Evolutionary conservation across 2,113 vertebrate genomes (phyloP).

Genomic region (Amia ocellicauda): DNA sequence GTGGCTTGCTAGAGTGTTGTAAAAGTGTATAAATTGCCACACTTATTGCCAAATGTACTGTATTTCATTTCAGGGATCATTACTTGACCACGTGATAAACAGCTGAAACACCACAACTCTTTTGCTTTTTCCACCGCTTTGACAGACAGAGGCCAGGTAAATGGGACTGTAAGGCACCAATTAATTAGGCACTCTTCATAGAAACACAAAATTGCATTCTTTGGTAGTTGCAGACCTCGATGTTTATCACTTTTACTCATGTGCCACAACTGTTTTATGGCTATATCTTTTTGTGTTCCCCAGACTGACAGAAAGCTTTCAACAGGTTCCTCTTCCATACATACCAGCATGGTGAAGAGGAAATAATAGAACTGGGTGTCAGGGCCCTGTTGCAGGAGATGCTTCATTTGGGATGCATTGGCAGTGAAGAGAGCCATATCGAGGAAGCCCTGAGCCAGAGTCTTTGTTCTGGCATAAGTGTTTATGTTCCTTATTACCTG

Average conservation of each 20-base stretch:
- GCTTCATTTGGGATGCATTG: slow-evolving; percentile 44
- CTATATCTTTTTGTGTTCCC: background rate
- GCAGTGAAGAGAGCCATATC: slow-evolving; percentile 26
- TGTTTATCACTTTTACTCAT: background rate
- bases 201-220: no score
- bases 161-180: slow-evolving; percentile 9
- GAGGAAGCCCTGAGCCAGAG: slow-evolving; percentile 28
- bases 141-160: slow-evolving; percentile 7
- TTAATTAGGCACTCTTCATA: slow-evolving; percentile 13
- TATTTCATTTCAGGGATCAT: slow-evolving; percentile 45
- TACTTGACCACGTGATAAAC: slow-evolving; percentile 22
- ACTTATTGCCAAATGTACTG: slow-evolving; percentile 36
- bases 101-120: slow-evolving; percentile 24
- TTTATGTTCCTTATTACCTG: slow-evolving; percentile 31
- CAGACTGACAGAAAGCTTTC: background rate
- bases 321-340: background rate
- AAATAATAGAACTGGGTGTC: slow-evolving; percentile 30
- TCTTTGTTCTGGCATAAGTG: slow-evolving; percentile 12
- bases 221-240: no score
- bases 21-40: slow-evolving; percentile 20
- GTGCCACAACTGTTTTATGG: background rate
- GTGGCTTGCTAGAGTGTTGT: slow-evolving; percentile 7
- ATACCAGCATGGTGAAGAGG: slow-evolving; percentile 30
- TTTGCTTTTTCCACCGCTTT: slow-evolving; percentile 26
- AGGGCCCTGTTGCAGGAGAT: slow-evolving; percentile 32